Evolutionary conservation across 2,113 vertebrate genomes (phyloP).

Genomic region (Dicentrarchus labrax): DNA sequence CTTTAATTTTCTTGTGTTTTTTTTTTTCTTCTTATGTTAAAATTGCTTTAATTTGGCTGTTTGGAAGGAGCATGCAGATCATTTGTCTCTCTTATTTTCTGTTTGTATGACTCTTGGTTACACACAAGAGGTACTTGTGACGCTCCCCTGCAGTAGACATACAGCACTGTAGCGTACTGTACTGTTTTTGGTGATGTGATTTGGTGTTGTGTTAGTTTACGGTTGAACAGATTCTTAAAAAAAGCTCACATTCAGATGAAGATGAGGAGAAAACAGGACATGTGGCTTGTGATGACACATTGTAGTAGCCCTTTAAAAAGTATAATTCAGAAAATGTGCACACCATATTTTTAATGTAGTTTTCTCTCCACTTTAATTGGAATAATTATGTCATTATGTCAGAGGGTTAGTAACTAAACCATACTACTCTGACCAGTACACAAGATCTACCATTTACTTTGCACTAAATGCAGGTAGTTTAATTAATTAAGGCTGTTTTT

Average conservation of each 20-base stretch:
- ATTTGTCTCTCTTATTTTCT: background rate
- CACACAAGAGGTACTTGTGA: background rate
- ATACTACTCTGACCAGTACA: background rate
- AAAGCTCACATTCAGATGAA: background rate
- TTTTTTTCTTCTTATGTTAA: constrained; percentile 10
- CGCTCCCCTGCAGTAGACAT: constrained; percentile 7
- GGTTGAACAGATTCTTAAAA: constrained; percentile 13
- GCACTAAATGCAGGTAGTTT: constrained; percentile 35
- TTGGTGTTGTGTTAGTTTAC: constrained; percentile 43
- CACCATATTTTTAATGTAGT: background rate
- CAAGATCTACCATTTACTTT: background rate
- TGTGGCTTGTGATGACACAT: constrained; percentile 2
- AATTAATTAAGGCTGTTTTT: constrained; percentile 5
- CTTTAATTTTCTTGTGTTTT: background rate
- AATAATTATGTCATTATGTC: background rate
- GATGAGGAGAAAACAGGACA: background rate
- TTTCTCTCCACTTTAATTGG: constrained; percentile 15
- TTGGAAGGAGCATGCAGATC: constrained; percentile 5
- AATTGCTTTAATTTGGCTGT: constrained; percentile 12
- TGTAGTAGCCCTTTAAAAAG: too few relatives aligned
- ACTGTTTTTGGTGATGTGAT: constrained; percentile 33
- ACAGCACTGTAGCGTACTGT: constrained; percentile 1
- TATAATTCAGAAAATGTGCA: background rate
- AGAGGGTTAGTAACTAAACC: constrained; percentile 1
- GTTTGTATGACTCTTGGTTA: background rate